Evolutionary conservation across 2,113 vertebrate species (phyloP).

Genomic region (Cyprinodon brontotheroides): DNA sequence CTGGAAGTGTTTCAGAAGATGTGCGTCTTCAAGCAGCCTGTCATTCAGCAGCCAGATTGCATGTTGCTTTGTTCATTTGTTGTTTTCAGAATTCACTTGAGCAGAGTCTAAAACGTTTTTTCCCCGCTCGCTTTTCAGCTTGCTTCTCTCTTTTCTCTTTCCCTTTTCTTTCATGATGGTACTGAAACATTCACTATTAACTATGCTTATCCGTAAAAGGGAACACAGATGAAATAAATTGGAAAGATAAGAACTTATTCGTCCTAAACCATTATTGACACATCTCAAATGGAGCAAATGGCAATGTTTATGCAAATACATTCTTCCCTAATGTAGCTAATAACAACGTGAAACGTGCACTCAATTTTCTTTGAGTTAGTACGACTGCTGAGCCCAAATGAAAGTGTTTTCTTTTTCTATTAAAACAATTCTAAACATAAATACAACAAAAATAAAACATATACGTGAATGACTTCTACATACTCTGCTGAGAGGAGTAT

Average conservation of each 20-base stretch:
- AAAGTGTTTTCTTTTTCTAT: not conserved
- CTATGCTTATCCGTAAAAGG: not conserved
- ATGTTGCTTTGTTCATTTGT: constrained; percentile 50
- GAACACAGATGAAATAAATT: not conserved
- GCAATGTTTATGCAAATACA: constrained; percentile 1
- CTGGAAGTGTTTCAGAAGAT: constrained; percentile 46
- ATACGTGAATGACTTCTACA: not conserved
- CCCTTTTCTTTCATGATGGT: constrained; percentile 12
- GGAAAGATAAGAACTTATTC: not conserved
- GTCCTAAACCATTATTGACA: not conserved
- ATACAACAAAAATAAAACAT: not conserved
- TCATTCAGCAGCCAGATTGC: constrained; percentile 36
- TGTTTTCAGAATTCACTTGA: constrained; percentile 12
- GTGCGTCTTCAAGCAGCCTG: constrained; percentile 38
- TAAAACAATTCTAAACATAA: not conserved
- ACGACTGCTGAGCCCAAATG: constrained; percentile 8
- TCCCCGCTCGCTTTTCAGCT: not conserved
- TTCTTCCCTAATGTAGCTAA: not conserved
- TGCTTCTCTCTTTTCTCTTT: not conserved
- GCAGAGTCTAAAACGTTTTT: constrained; percentile 1
- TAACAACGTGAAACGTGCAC: not conserved
- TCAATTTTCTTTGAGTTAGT: not conserved
- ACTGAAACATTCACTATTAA: constrained; percentile 5
- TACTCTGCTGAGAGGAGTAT: not conserved
- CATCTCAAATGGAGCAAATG: not conserved